Percentiles rank a stretch among this genome's conserved stretches.
These are phyloP conservation scores for Nymphalis urticae DNA, from an alignment of 2,888 invertebrate genomes.

Conservation along the genomic window DNA sequence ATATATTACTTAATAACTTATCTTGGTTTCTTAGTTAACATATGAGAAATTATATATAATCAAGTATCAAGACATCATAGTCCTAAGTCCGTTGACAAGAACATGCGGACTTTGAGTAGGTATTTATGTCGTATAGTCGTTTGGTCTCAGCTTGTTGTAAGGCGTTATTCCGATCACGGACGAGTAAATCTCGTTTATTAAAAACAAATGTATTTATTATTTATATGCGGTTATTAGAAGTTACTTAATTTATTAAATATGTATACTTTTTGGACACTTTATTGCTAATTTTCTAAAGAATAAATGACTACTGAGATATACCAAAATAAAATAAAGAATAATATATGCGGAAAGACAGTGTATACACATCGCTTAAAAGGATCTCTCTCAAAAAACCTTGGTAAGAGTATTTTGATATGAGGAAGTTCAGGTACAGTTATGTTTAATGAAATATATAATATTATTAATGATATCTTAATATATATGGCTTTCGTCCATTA, in stretches of 20 bases:
- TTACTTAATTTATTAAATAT: background rate
- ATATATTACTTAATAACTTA: background rate
- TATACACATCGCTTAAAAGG: too few relatives aligned
- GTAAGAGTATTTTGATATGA: too few relatives aligned
- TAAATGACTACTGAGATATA: too few relatives aligned
- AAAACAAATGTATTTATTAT: slow-evolving; percentile 44
- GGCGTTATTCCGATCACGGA: slow-evolving; percentile 67
- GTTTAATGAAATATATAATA: too few relatives aligned
- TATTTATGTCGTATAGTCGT: slow-evolving; percentile 58
- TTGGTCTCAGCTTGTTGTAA: slow-evolving; percentile 54
- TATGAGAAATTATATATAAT: background rate
- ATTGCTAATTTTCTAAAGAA: too few relatives aligned
- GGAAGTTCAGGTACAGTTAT: too few relatives aligned
- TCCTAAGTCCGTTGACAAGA: slow-evolving; percentile 33
- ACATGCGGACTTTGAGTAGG: slow-evolving; percentile 55
- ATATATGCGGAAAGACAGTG: too few relatives aligned
- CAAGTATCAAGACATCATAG: slow-evolving; percentile 54
- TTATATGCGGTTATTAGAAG: background rate
- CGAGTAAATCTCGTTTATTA: slow-evolving; percentile 48
- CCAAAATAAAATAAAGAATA: too few relatives aligned
- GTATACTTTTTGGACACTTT: too few relatives aligned
- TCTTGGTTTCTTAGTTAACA: background rate
- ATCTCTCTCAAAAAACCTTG: too few relatives aligned
- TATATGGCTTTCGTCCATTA: too few relatives aligned
- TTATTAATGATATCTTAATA: too few relatives aligned